Conservation (phyloP, 2,888 invertebrate species). For the Scrobipalpa costella region DNA sequence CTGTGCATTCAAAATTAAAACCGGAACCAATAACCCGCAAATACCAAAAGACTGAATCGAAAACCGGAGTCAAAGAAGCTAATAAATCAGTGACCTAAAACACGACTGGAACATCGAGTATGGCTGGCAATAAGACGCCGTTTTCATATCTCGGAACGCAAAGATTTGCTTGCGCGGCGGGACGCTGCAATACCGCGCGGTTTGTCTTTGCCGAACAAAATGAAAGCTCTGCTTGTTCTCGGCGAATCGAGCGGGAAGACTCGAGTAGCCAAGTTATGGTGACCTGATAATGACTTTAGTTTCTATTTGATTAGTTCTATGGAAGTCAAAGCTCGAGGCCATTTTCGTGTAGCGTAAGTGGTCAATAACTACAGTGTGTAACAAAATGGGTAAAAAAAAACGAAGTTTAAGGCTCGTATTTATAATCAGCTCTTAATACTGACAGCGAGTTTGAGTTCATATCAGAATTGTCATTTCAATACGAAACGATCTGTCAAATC, state of each 20-base stretch:
- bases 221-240: constrained; percentile 32
- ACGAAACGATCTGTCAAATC: too few species aligned
- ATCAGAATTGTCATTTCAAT: too few species aligned
- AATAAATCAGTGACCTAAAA: constrained; percentile 44
- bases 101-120: constrained; percentile 41
- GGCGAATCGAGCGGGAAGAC: constrained; percentile 21
- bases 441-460: too few species aligned
- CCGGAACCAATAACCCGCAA: not conserved
- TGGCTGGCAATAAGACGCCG: constrained; percentile 52
- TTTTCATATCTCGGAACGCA: constrained; percentile 66
- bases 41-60: not conserved
- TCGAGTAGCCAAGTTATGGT: not conserved
- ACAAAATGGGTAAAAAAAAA: too few species aligned
- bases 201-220: constrained; percentile 32
- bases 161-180: constrained; percentile 64
- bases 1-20: not conserved
- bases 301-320: not conserved
- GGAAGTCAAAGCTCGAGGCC: not conserved
- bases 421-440: too few species aligned
- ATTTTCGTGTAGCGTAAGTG: too few species aligned
- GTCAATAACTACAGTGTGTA: too few species aligned
- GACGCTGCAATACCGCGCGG: constrained; percentile 33
- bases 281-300: constrained; percentile 3
- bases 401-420: too few species aligned
- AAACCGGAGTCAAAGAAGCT: constrained; percentile 6